These are phyloP conservation scores for Apodemus speciosus DNA, from an alignment of 2,113 vertebrate species.

Conservation along the genomic window DNA sequence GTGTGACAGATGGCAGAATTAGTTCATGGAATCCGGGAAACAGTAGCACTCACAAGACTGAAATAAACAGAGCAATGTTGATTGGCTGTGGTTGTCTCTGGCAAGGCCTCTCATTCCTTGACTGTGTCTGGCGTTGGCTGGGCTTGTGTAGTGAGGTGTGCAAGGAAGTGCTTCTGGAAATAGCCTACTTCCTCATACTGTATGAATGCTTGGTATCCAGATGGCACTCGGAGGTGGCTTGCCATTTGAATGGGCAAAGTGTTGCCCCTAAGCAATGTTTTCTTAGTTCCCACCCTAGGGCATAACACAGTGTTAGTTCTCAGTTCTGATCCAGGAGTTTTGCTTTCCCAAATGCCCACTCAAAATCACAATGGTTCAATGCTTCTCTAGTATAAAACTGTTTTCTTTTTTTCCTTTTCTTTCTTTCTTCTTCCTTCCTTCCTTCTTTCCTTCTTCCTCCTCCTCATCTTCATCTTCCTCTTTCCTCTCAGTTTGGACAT, in stretches of 20 bases:
- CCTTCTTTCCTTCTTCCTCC: background rate
- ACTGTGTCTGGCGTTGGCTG: background rate
- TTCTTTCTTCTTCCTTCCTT: background rate
- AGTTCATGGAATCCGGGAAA: background rate
- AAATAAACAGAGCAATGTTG: background rate
- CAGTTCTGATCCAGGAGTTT: background rate
- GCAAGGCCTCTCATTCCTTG: background rate
- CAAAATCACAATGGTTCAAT: constrained; percentile 22
- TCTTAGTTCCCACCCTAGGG: background rate
- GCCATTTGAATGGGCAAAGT: constrained; percentile 9
- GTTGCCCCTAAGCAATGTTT: background rate
- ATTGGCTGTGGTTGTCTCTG: constrained; percentile 23
- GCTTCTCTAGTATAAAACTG: background rate
- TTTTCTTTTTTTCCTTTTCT: background rate
- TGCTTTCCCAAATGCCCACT: background rate
- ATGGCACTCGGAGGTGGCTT: constrained; percentile 7
- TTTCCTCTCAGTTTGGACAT: background rate
- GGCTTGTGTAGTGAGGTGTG: constrained; percentile 35
- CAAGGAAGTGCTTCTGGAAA: constrained; percentile 57
- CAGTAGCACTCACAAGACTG: background rate
- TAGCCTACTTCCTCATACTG: constrained; percentile 35
- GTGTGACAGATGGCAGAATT: constrained; percentile 43
- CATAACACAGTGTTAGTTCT: background rate
- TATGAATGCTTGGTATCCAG: constrained; percentile 39
- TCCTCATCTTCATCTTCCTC: background rate